phyloP scores from a whole-genome alignment of 2,888 invertebrate species.

The Ormyrus nitidulus region DNA sequence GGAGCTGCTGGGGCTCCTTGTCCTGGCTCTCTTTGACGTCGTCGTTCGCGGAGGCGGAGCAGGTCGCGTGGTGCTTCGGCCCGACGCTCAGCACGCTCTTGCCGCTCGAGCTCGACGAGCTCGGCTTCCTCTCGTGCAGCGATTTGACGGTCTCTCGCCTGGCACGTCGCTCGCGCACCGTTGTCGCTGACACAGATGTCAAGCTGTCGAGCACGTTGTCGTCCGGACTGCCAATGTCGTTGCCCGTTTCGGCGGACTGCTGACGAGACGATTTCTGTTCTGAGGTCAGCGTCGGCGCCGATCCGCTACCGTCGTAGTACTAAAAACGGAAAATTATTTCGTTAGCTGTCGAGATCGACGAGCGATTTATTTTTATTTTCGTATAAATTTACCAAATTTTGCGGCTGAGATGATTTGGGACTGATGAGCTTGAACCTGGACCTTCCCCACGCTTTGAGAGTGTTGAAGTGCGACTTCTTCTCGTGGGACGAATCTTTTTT shows the following conservation, averaged over 20 bases:
- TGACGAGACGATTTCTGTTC: conserved; percentile 27
- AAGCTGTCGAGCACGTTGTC: not conserved
- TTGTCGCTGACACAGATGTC: not conserved
- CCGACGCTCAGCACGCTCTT: conserved; percentile 63
- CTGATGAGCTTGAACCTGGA: conserved; percentile 86
- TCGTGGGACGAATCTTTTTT: conserved; percentile 82
- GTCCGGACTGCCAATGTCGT: conserved; percentile 25
- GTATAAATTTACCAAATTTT: not conserved
- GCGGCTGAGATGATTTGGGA: conserved; percentile 68
- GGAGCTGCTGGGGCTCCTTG: not conserved
- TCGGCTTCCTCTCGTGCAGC: conserved; percentile 86
- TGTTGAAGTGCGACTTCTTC: conserved; percentile 85
- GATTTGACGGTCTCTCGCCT: conserved; percentile 70
- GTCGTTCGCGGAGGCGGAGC: no score
- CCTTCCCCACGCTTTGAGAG: conserved; percentile 90
- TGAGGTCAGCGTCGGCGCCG: no score
- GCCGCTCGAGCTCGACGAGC: conserved; percentile 81
- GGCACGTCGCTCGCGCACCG: conserved; percentile 67
- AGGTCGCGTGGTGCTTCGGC: no score
- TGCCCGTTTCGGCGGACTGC: not conserved
- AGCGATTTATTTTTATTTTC: no score
- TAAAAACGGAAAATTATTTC: no score
- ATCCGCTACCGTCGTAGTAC: conserved; percentile 17
- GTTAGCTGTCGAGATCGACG: no score
- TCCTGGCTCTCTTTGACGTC: not conserved